Conservation (phyloP, 1,140 invertebrate genomes). For the Lutraria rhynchaena region DNA sequence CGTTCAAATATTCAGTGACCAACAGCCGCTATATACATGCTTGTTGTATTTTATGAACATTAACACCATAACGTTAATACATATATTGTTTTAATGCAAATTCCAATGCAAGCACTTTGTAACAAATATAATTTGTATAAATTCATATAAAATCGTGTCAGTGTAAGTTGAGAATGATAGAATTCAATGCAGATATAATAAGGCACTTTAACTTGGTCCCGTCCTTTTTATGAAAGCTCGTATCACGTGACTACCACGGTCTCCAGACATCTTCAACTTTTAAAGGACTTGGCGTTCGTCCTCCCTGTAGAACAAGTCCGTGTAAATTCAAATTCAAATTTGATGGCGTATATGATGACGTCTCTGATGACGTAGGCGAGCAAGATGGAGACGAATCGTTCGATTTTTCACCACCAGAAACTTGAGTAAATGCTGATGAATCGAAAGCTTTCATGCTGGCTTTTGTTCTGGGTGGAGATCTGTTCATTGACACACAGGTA, state of each 20-base stretch:
- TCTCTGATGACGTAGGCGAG: slow-evolving; percentile 28
- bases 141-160: too few species aligned
- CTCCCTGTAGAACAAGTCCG: slow-evolving; percentile 29
- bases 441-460: slow-evolving; percentile 58
- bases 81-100: too few species aligned
- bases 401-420: slow-evolving; percentile 33
- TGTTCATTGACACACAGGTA: not conserved
- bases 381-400: slow-evolving; percentile 41
- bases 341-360: slow-evolving; percentile 17
- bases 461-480: slow-evolving; percentile 56
- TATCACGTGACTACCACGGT: slow-evolving; percentile 33
- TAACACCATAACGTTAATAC: too few species aligned
- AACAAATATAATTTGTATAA: too few species aligned
- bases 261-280: slow-evolving; percentile 59
- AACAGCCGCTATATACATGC: too few species aligned
- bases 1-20: too few species aligned
- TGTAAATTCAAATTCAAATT: slow-evolving; percentile 39
- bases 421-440: slow-evolving; percentile 53
- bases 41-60: too few species aligned
- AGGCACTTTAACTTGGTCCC: too few species aligned
- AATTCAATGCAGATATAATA: too few species aligned
- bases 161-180: too few species aligned
- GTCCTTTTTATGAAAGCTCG: too few species aligned
- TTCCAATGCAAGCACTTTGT: too few species aligned
- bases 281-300: slow-evolving; percentile 56